Conservation (phyloP, 2,797 vertebrate species). For the Zalophus californianus region DNA sequence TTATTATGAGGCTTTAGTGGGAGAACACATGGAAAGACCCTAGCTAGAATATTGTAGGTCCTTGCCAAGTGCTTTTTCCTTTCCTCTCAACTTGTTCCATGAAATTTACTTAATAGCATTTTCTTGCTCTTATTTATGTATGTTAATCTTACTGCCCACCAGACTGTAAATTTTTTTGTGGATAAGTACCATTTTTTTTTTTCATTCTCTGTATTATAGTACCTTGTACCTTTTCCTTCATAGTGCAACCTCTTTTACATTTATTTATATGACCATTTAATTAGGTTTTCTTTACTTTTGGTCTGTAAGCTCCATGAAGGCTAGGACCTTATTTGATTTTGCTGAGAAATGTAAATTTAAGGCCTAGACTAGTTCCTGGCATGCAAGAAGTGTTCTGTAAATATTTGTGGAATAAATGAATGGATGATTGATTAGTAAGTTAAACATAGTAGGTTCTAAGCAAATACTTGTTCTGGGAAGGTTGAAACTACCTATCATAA, state of each 20-base stretch:
- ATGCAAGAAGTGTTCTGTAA: slow-evolving; percentile 60
- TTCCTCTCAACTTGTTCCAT: background rate
- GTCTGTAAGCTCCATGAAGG: slow-evolving; percentile 1
- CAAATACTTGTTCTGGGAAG: slow-evolving; percentile 41
- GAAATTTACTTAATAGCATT: background rate
- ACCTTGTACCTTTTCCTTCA: background rate
- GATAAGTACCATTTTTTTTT: background rate
- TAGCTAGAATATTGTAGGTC: background rate
- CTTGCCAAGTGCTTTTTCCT: background rate
- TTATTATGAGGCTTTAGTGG: slow-evolving; percentile 25
- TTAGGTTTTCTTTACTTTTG: slow-evolving; percentile 39
- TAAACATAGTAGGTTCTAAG: slow-evolving; percentile 53
- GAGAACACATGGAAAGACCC: background rate
- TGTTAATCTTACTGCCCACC: slow-evolving; percentile 5
- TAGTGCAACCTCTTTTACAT: background rate
- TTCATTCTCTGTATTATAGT: slow-evolving; percentile 6
- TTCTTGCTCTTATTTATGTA: background rate
- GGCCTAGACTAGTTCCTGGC: slow-evolving; percentile 20
- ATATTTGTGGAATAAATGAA: slow-evolving; percentile 58
- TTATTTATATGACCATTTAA: slow-evolving; percentile 50
- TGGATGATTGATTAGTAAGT: slow-evolving; percentile 55
- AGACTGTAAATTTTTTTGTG: slow-evolving; percentile 18
- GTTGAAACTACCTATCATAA: slow-evolving; percentile 30
- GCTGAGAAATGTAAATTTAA: slow-evolving; percentile 53
- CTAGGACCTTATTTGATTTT: slow-evolving; percentile 34